Evolutionary conservation across 2,113 vertebrate species (phyloP).

Genomic region (Asarcornis scutulata): DNA sequence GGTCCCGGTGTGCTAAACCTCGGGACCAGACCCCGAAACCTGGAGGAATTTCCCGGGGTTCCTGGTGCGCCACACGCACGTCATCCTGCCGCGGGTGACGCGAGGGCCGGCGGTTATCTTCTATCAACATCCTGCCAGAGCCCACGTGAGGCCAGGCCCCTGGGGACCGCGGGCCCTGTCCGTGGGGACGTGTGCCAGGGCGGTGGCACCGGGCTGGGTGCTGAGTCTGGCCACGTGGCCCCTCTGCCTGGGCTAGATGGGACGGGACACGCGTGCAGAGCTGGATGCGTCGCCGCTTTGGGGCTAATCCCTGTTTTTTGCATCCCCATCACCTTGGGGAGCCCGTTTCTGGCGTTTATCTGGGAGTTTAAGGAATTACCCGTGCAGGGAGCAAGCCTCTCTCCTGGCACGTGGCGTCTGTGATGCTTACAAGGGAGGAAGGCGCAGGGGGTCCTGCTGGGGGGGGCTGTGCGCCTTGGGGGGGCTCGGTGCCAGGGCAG

Average conservation of each 20-base stretch:
- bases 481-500: not conserved
- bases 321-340: not conserved
- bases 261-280: not conserved
- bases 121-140: not conserved
- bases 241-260: not conserved
- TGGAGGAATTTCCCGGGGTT: not conserved
- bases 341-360: not conserved
- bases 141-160: rapidly evolving
- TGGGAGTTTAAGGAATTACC: not conserved
- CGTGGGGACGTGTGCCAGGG: not conserved
- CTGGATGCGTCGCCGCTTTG: not conserved
- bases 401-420: not conserved
- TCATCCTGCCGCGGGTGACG: not conserved
- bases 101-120: rapidly evolving
- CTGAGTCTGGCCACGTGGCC: not conserved
- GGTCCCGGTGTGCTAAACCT: rapidly evolving
- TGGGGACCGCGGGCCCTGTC: rapidly evolving
- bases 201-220: not conserved
- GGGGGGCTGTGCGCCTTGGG: rapidly evolving
- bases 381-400: not conserved
- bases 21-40: not conserved
- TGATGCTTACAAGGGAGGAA: not conserved
- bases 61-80: not conserved
- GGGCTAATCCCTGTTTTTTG: not conserved
- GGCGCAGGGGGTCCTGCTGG: not conserved